phyloP scores from a whole-genome alignment of 2,888 invertebrate species.

The Laothoe populi region DNA sequence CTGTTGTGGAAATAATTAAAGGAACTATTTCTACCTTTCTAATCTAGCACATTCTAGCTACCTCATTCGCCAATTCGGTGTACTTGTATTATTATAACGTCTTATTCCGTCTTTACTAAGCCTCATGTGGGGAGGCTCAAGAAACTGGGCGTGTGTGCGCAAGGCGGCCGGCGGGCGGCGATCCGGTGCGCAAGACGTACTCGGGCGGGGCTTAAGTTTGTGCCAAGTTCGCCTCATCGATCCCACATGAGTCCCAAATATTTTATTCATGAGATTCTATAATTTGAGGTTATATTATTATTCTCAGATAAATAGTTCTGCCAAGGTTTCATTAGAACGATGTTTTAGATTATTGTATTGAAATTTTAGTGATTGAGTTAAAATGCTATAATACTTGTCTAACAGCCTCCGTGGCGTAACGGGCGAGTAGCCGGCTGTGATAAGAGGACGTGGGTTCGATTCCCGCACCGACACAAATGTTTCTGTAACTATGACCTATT shows the following conservation, averaged over 20 bases:
- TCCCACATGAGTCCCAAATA: conserved; percentile 21
- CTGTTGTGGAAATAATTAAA: no score
- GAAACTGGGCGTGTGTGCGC: conserved; percentile 57
- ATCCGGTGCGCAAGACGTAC: conserved; percentile 59
- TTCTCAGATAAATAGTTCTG: neutral
- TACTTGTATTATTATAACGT: neutral
- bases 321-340: neutral
- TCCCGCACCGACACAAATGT: no score
- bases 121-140: conserved; percentile 38
- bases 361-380: no score
- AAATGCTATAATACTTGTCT: no score
- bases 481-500: no score
- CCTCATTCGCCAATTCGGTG: no score
- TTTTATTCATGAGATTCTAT: conserved; percentile 8
- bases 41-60: no score
- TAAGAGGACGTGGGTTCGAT: no score
- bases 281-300: neutral
- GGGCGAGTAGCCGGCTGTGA: no score
- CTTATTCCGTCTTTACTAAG: conserved; percentile 7
- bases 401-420: no score
- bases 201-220: conserved; percentile 66
- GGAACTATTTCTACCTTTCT: no score
- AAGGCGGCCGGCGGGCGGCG: conserved; percentile 45
- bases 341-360: no score
- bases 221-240: conserved; percentile 38